Evolutionary conservation across 2,113 vertebrate genomes (phyloP).

Genomic region (Danionella cerebrum): DNA sequence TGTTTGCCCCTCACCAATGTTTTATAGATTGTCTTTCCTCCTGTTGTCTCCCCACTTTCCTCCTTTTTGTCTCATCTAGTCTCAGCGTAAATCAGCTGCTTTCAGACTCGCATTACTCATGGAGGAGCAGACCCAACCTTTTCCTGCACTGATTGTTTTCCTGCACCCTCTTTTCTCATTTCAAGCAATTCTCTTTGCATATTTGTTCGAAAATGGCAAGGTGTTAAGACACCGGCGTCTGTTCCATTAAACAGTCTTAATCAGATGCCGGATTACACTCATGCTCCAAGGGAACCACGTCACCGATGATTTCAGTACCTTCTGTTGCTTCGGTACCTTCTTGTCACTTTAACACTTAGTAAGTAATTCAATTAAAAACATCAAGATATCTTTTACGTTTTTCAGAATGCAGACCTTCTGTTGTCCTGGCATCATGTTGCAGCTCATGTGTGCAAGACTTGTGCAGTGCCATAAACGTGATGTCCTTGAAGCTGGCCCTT

Average conservation of each 20-base stretch:
- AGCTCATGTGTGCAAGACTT: not conserved
- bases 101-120: not conserved
- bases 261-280: slow-evolving; percentile 19
- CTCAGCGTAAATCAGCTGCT: not conserved
- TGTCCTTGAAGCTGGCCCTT: not conserved
- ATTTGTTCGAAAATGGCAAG: not conserved
- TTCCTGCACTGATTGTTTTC: not conserved
- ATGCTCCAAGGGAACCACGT: slow-evolving; percentile 29
- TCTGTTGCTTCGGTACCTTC: slow-evolving; percentile 30
- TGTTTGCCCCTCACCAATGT: too few species aligned
- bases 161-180: not conserved
- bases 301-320: slow-evolving; percentile 40
- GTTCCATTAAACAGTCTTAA: slow-evolving; percentile 20
- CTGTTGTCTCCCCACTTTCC: too few species aligned
- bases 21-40: too few species aligned
- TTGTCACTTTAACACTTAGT: slow-evolving; percentile 30
- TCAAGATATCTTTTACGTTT: slow-evolving; percentile 1
- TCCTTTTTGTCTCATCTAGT: too few species aligned
- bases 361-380: slow-evolving; percentile 7
- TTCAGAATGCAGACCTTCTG: not conserved
- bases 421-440: not conserved
- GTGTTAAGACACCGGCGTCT: slow-evolving; percentile 8
- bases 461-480: not conserved
- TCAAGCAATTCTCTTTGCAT: not conserved
- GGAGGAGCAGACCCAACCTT: not conserved